Percentiles rank a stretch among this genome's conserved stretches.
Evolutionary conservation across 2,888 invertebrate species (phyloP).

Genomic region (Aphodius granarius): DNA sequence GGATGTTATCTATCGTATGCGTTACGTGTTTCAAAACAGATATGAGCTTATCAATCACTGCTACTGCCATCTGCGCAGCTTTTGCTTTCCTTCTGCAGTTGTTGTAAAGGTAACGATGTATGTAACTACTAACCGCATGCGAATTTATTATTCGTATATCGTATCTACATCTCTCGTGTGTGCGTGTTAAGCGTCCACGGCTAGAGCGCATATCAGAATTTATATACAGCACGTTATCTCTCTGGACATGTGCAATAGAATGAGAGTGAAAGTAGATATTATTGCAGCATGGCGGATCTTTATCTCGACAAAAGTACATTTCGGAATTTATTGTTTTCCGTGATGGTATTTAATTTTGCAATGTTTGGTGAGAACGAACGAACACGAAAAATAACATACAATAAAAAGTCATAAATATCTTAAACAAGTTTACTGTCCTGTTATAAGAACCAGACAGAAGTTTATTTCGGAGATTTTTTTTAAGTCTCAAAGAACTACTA

Average conservation of each 20-base stretch:
- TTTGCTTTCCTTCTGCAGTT: not conserved
- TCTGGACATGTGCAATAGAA: not conserved
- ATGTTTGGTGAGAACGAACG: not conserved
- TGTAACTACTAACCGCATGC: not conserved
- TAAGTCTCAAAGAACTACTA: not conserved
- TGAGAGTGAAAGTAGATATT: not conserved
- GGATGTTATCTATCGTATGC: not conserved
- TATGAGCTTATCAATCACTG: not conserved
- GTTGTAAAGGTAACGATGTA: not conserved
- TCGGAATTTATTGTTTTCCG: not conserved
- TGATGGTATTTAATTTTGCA: not conserved
- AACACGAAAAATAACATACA: not conserved
- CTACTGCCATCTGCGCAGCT: not conserved
- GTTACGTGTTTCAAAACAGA: not conserved
- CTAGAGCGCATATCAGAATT: not conserved
- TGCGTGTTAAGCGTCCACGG: not conserved
- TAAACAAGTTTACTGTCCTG: too few species aligned
- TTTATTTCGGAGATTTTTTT: not conserved
- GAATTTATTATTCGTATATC: not conserved
- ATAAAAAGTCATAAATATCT: not conserved
- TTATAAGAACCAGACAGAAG: too few species aligned
- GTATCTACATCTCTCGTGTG: not conserved
- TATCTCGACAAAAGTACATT: not conserved
- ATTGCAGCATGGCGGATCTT: not conserved
- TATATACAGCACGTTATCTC: not conserved